Evolutionary conservation across 92 coral and sea anemone species (phyloP).

Genomic region (Palythoa heliodiscus): DNA sequence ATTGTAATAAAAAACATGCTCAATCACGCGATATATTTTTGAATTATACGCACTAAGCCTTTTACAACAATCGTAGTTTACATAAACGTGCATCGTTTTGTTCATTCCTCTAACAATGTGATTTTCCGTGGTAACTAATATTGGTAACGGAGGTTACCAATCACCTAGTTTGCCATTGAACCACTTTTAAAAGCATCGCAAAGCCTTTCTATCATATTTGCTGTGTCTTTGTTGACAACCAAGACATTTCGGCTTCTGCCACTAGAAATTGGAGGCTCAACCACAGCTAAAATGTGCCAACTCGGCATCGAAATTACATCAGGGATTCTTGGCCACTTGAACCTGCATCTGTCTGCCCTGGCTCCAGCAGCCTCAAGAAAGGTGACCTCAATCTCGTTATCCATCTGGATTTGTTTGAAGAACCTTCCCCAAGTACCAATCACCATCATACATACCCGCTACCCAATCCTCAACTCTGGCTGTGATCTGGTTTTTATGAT

Average conservation of each 20-base stretch:
- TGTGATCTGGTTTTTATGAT: conserved; percentile 8
- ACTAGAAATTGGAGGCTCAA: conserved; percentile 2
- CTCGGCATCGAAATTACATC: conserved; percentile 7
- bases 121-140: neutral
- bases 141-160: conserved; percentile 14
- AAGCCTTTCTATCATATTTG: conserved; percentile 4
- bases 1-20: neutral
- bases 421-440: conserved; percentile 5
- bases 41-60: conserved; percentile 1
- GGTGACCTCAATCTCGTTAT: neutral
- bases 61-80: conserved; percentile 5
- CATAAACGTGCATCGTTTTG: conserved; percentile 1
- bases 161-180: conserved; percentile 1
- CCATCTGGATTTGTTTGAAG: conserved; percentile 5
- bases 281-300: conserved; percentile 6
- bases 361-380: conserved; percentile 9
- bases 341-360: conserved; percentile 1
- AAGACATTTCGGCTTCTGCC: conserved; percentile 14
- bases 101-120: conserved; percentile 1
- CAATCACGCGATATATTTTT: conserved; percentile 3
- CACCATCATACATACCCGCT: conserved; percentile 11
- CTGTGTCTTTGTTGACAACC: conserved; percentile 8
- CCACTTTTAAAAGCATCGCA: neutral
- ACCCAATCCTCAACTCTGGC: neutral
- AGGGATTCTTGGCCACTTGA: conserved; percentile 5